phyloP scores from a whole-genome alignment of 1,140 invertebrate genomes.

The Euborellia annulipes region DNA sequence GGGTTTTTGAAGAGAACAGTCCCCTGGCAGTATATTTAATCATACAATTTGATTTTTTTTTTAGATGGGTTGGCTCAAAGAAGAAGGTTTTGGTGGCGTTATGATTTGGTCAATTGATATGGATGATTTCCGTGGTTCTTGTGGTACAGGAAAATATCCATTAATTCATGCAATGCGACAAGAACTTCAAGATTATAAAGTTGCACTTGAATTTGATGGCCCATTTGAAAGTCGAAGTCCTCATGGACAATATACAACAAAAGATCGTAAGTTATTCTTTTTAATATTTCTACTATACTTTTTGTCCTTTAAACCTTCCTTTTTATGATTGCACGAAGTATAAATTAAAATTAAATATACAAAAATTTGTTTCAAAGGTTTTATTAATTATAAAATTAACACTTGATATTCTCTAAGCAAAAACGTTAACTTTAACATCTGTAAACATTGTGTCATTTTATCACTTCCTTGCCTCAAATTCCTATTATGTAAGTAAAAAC shows the following conservation, averaged over 20 bases:
- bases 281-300: background rate
- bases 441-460: no score
- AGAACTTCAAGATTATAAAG: conserved; percentile 67
- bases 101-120: conserved; percentile 96
- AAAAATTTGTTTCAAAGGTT: no score
- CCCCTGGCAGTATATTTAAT: no score
- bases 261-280: conserved; percentile 56
- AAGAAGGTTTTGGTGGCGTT: conserved; percentile 85
- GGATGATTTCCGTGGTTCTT: conserved; percentile 84
- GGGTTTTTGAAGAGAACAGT: conserved; percentile 12
- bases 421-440: no score
- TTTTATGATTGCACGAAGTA: no score
- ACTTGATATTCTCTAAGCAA: no score
- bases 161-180: conserved; percentile 74
- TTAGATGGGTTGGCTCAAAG: conserved; percentile 85
- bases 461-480: no score
- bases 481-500: no score
- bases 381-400: no score
- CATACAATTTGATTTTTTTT: conserved; percentile 8
- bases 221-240: conserved; percentile 59
- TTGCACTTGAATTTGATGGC: conserved; percentile 71
- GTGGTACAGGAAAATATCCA: conserved; percentile 82
- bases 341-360: no score
- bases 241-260: conserved; percentile 62
- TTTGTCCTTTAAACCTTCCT: no score